Evolutionary conservation across 2,888 invertebrate genomes (phyloP), one percentile per base, ranked within the genome.

Genomic region (Carpatolechia fugitivella): DNA sequence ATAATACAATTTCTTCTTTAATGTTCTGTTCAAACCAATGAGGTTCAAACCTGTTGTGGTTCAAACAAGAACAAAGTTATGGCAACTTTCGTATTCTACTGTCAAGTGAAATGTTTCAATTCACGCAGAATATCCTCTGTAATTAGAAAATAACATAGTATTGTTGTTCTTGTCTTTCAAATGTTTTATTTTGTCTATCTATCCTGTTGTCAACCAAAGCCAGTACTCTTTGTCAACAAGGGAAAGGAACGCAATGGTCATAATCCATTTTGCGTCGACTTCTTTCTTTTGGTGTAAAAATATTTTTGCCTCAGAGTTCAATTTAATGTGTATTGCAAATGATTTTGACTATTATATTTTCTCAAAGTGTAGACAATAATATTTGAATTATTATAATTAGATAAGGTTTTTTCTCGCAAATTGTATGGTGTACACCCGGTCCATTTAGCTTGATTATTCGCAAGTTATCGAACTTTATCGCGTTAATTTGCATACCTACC

Each of bases 401-500:
- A n/a, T n/a, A n/a, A n/a, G n/a, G 29, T 44, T 18, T 3, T 44
- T 24, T 20, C 24, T 41, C 10, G 8, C 41, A 41, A 8, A 41
- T 31, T 35, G 13, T 14, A 30, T 29, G 36, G 31, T 30, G 14
- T 30, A 40, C 33, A 50, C 46, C 49, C 54, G 48, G 31, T 14
- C 16, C 24, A 29, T 47, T 29, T 30, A 47, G 14, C 31, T 29
- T 13, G 13, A 14, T 36, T 67, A 69, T 63, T 65, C 64, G 73
- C 61, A 63, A 72, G 68, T 66, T 70, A 70, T 69, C 66, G 68
- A 68, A 62, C 63, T 63, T 70, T 74, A 77, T 74, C 76, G 63
- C 56, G 59, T 59, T 70, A 65, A 76, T 77, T 78, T 69, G 64
- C 72, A 72, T 74, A 70, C 60, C 55, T n/a, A 1, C 11, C 35